phyloP scores from a whole-genome alignment of 2,888 invertebrate genomes.

The Mellilla xanthometata region DNA sequence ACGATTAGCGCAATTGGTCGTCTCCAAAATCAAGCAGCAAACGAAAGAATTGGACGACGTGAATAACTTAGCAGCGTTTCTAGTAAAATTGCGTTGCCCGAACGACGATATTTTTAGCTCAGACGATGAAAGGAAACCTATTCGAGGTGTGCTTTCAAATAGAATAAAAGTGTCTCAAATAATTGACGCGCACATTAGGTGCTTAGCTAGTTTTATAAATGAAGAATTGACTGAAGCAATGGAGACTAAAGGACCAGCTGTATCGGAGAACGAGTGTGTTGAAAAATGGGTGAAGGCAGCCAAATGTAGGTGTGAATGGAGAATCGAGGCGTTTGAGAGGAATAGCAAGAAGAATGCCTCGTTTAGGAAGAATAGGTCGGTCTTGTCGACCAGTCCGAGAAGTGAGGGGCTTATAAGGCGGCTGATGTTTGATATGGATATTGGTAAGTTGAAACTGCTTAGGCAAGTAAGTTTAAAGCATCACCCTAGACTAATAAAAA shows the following conservation, averaged over 20 bases:
- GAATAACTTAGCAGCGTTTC: constrained; percentile 59
- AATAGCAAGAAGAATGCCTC: constrained; percentile 77
- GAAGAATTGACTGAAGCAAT: constrained; percentile 64
- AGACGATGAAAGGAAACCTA: constrained; percentile 74
- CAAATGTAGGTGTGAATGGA: constrained; percentile 86
- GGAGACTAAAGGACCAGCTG: constrained; percentile 67
- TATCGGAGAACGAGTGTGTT: constrained; percentile 81
- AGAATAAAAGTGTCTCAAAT: constrained; percentile 57
- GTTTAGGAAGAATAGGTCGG: constrained; percentile 78
- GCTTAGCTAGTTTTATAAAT: constrained; percentile 69
- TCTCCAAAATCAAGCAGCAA: constrained; percentile 80
- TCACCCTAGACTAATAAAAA: too few species aligned
- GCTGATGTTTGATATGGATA: constrained; percentile 74
- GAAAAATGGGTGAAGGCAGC: constrained; percentile 81
- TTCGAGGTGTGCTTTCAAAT: constrained; percentile 47
- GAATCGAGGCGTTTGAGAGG: constrained; percentile 73
- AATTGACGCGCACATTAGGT: constrained; percentile 65
- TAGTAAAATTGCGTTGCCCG: constrained; percentile 65
- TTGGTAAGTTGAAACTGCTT: constrained; percentile 51
- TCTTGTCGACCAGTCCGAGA: constrained; percentile 71
- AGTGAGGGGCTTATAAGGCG: constrained; percentile 62
- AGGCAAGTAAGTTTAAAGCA: too few species aligned
- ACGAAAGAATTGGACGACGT: constrained; percentile 67
- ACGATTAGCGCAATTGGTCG: constrained; percentile 84
- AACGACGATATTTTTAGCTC: constrained; percentile 82